Base-by-base conservation (phyloP, 2,797 vertebrate species). In the Delichon dasypus region DNA sequence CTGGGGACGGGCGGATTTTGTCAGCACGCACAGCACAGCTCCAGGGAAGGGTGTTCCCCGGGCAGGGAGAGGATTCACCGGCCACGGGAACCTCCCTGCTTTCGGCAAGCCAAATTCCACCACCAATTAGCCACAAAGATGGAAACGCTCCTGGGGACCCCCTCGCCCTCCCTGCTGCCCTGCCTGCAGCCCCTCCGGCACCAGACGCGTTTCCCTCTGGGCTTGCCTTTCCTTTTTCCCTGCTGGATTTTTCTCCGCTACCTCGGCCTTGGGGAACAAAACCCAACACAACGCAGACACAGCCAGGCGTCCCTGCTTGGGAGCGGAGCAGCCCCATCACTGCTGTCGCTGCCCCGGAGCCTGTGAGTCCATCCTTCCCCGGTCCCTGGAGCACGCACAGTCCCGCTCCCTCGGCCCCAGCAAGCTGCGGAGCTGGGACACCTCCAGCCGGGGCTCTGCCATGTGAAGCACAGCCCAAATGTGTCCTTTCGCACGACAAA, bases 401-500 rank as follows among this genome's bases (percentile, higher is more conserved):
- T 12, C 38, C 38, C 38, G 38, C 38, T 38, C 38, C 38, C 38
- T 38, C 38, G 12, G 38, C 38, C 38, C 38, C 38, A 38, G 38
- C 38, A 12, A 38, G 38, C 38, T 38, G 38, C 38, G 12, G 38
- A 38, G 38, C 38, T 11, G 38, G 38, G 38, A 38, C 38, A 38
- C 38, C 38, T 38, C 40, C 40, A 55, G 42, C 34, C 58, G 6
- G 42, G 21, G 1, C 42, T 18, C 15, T 3, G 1, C 2, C 29
- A 1, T 3, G 34, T 5, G 26, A 4, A 30, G 27, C 36, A 22
- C 20, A 22, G 17, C 22, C 12, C 1, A 17, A 11, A 7, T 0
- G 1, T 3, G 20, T 16, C 32, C 38, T 23, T 22, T 4, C 8
- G 4, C 17, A 1, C 0, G 16, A 8, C 5, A 6, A 18, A 21